Evolutionary conservation across 2,797 vertebrate genomes (phyloP).

Genomic region (Enteromius afrohamiltoni): DNA sequence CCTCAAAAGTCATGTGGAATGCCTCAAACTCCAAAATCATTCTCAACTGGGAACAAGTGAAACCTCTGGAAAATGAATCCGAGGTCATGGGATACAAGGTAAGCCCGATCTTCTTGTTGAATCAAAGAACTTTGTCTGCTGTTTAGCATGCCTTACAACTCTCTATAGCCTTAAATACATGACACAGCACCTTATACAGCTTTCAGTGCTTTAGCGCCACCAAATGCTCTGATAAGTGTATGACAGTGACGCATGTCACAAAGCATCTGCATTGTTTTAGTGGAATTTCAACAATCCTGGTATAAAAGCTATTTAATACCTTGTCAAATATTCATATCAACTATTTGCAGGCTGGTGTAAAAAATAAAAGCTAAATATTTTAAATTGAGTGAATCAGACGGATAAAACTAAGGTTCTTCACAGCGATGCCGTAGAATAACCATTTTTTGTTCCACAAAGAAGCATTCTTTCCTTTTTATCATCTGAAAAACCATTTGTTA

Average conservation of each 20-base stretch:
- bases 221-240: background rate
- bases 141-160: background rate
- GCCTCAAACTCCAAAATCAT: slow-evolving; percentile 95
- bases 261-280: background rate
- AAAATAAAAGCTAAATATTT: background rate
- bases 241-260: background rate
- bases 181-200: background rate
- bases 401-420: background rate
- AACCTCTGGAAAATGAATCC: slow-evolving; percentile 95
- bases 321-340: background rate
- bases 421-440: too few species aligned
- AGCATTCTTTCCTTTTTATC: background rate
- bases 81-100: slow-evolving; percentile 99
- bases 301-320: background rate
- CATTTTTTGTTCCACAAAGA: too few species aligned
- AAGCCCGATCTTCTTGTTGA: slow-evolving; percentile 60
- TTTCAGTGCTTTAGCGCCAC: background rate
- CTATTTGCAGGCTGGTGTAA: background rate
- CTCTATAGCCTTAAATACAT: background rate
- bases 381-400: background rate
- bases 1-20: slow-evolving; percentile 95
- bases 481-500: background rate
- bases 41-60: slow-evolving; percentile 97
- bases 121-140: background rate
- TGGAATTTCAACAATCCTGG: background rate